phyloP scores from a whole-genome alignment of 2,888 invertebrate genomes.

The Melitaea athalia region DNA sequence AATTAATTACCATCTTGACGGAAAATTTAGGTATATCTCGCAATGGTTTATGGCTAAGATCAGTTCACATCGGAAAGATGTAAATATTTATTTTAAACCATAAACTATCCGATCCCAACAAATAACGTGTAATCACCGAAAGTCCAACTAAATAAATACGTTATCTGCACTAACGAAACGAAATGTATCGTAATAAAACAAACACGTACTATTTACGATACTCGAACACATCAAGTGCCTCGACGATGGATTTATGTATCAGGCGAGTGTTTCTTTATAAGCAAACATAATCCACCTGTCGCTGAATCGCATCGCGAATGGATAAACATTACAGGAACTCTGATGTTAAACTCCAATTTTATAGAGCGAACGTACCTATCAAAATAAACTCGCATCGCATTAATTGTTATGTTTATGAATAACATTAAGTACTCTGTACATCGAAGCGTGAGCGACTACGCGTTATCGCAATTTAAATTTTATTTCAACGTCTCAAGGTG shows the following conservation, averaged over 20 bases:
- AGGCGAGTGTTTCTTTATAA: slow-evolving; percentile 46
- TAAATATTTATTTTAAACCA: neutral
- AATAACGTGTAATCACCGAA: slow-evolving; percentile 32
- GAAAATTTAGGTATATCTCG: slow-evolving; percentile 1
- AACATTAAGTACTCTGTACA: slow-evolving; percentile 32
- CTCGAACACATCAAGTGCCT: slow-evolving; percentile 47
- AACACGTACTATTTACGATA: slow-evolving; percentile 60
- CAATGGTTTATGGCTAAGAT: neutral
- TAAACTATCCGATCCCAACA: slow-evolving; percentile 8
- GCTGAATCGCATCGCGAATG: slow-evolving; percentile 58
- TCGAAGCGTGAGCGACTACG: neutral
- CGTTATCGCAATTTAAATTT: slow-evolving; percentile 18
- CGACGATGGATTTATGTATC: slow-evolving; percentile 62
- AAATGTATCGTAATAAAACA: slow-evolving; percentile 57
- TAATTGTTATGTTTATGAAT: slow-evolving; percentile 49
- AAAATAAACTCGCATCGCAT: slow-evolving; percentile 47
- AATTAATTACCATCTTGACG: slow-evolving; percentile 21
- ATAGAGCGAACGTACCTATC: slow-evolving; percentile 45
- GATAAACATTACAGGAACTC: slow-evolving; percentile 38
- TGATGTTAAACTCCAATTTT: slow-evolving; percentile 42
- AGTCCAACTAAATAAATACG: slow-evolving; percentile 37
- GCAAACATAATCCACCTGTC: slow-evolving; percentile 61
- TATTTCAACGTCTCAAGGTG: slow-evolving; percentile 11
- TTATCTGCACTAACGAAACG: slow-evolving; percentile 43
- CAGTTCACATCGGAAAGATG: neutral